These are phyloP conservation scores for Nothocercus julius DNA, from an alignment of 2,113 vertebrate species.

Conservation along the genomic window DNA sequence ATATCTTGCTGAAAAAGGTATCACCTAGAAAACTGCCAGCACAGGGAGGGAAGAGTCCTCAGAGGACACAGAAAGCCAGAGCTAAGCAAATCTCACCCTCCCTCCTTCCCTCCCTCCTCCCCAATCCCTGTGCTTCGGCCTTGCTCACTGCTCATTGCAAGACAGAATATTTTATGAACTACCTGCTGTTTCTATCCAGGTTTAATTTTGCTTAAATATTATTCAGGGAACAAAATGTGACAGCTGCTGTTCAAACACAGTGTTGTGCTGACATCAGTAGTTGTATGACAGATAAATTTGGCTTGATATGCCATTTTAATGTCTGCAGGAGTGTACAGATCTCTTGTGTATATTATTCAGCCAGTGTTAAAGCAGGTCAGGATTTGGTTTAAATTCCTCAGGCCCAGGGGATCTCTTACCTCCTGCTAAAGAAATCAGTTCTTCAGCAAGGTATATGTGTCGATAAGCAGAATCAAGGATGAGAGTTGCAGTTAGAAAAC, in stretches of 20 bases:
- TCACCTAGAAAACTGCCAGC: neutral
- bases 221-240: constrained; percentile 29
- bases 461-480: neutral
- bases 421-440: constrained; percentile 9
- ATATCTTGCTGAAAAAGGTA: constrained; percentile 22
- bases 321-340: neutral
- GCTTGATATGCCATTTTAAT: constrained; percentile 37
- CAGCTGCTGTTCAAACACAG: constrained; percentile 52
- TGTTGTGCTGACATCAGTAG: constrained; percentile 34
- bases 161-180: neutral
- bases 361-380: constrained; percentile 45
- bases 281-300: neutral
- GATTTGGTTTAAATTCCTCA: constrained; percentile 28
- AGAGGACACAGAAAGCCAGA: neutral
- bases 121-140: neutral
- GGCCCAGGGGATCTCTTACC: neutral
- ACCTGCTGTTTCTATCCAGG: neutral
- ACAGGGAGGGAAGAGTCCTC: neutral
- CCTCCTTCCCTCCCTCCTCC: no score
- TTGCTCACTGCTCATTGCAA: neutral
- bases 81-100: neutral
- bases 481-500: constrained; percentile 34
- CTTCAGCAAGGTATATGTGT: constrained; percentile 37
- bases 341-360: neutral
- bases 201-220: constrained; percentile 41